Base-by-base conservation (phyloP, 2,888 invertebrate species). In the Acanthosoma haemorrhoidale region DNA sequence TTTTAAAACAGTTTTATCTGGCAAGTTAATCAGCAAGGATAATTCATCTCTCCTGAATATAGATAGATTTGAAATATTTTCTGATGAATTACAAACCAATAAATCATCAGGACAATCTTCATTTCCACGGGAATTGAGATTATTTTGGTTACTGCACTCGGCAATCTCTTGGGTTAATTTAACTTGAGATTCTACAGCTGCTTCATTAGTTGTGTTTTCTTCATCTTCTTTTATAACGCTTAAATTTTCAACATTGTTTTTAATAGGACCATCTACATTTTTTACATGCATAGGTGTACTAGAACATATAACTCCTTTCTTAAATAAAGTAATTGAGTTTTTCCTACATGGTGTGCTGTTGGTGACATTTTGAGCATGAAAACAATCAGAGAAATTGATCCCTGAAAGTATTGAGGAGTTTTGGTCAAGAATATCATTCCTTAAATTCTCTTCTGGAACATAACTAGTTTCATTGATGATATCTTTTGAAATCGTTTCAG, bases 21-120 rank as follows among this genome's bases (percentile, higher is more conserved):
- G 13, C 29, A 21, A 13, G 21, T 66, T 43, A 66, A 41, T n/a
- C 41, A 43, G 25, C 21, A 34, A 0, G 15, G 67, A 67, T 15
- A 67, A 13, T 25, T 67, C 67, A 67, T 67, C 67, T 51, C 32
- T 67, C 9, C 18, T 29, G 5, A 57, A 34, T 32, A 67, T 9
- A 15, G 67, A 43, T 43, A 38, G 16, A 58, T 58, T 58, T 16
- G 4, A 8, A 25, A 5, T 8, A n/a, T 58, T 25, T 5, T 31
- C 29, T 11, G 16, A 25, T 6, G 18, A 4, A 6, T 63, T 18
- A 39, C 5, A 38, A 38, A 21, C 25, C 13, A 3, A 21, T 63
- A 18, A 2, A 21, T 3, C 16, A 25, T 29, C n/a, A n/a, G 2
- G 8, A 51, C 13, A 1, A n/a, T 51, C 25, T n/a, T 25, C n/a